Evolutionary conservation across 2,888 invertebrate genomes (phyloP).

Genomic region (Noctua pronuba): DNA sequence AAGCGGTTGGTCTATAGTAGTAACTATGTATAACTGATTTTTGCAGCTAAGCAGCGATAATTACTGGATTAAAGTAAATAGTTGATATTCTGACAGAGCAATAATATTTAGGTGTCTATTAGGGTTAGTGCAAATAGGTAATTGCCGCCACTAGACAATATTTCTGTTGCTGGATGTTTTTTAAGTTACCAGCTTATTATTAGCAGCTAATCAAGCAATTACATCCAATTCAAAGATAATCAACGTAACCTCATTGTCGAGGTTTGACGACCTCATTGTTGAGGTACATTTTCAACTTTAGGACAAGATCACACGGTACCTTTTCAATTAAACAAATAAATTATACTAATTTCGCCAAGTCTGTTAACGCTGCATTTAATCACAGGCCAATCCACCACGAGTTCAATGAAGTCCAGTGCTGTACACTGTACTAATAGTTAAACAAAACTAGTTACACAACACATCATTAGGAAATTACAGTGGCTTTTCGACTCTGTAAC

Average conservation of each 20-base stretch:
- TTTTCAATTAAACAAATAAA: too few species aligned
- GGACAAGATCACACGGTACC: too few species aligned
- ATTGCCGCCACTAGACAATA: too few species aligned
- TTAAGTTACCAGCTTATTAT: too few species aligned
- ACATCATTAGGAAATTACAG: conserved; percentile 60
- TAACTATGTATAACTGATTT: not conserved
- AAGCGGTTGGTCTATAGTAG: too few species aligned
- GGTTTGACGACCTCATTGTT: too few species aligned
- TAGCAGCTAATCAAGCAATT: too few species aligned
- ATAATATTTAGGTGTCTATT: not conserved
- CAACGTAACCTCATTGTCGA: too few species aligned
- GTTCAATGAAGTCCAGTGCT: conserved; percentile 15
- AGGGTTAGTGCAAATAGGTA: not conserved
- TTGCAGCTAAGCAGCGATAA: not conserved
- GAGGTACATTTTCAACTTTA: too few species aligned
- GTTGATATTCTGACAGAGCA: not conserved
- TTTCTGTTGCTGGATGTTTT: too few species aligned
- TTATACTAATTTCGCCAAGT: too few species aligned
- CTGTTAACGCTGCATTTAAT: not conserved
- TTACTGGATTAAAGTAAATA: not conserved
- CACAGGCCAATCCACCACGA: conserved; percentile 10
- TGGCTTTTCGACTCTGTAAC: conserved; percentile 66
- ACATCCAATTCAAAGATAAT: too few species aligned
- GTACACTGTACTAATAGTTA: conserved; percentile 32
- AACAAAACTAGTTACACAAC: conserved; percentile 39